A percentile compares a stretch with the other conserved stretches of the same genome.
These are phyloP conservation scores for Gambusia holbrooki DNA, from an alignment of 2,113 vertebrate species.

Conservation along the genomic window DNA sequence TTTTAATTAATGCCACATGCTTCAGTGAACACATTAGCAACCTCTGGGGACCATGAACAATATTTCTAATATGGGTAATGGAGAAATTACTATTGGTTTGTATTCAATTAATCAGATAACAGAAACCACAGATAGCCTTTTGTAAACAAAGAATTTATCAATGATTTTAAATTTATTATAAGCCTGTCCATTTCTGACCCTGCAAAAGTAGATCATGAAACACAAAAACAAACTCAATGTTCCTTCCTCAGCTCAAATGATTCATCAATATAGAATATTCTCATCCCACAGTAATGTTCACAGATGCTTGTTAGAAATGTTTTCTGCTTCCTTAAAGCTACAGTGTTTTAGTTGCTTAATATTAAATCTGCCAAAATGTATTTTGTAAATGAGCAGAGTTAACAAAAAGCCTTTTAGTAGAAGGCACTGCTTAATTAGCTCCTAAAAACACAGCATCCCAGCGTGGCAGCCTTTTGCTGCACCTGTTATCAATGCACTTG, in stretches of 20 bases:
- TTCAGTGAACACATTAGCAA: constrained; percentile 25
- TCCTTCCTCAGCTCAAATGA: not conserved
- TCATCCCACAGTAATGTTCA: constrained; percentile 6
- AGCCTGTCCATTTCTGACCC: constrained; percentile 32
- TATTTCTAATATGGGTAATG: constrained; percentile 38
- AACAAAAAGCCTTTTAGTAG: constrained; percentile 64
- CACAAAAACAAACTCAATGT: constrained; percentile 14
- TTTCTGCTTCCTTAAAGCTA: constrained; percentile 15
- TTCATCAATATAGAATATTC: not conserved
- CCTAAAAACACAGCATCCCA: constrained; percentile 42
- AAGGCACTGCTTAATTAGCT: constrained; percentile 52
- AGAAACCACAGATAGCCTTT: constrained; percentile 32
- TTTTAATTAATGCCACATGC: constrained; percentile 53
- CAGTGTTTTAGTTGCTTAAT: constrained; percentile 21
- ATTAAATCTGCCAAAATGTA: constrained; percentile 28
- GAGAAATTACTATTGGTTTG: constrained; percentile 33
- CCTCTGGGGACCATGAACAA: constrained; percentile 38
- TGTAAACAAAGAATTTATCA: constrained; percentile 53
- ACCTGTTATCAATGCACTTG: constrained; percentile 13
- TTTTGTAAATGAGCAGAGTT: constrained; percentile 23
- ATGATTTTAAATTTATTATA: constrained; percentile 46
- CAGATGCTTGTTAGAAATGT: constrained; percentile 17
- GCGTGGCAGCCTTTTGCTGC: constrained; percentile 27
- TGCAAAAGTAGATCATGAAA: constrained; percentile 1
- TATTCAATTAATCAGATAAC: constrained; percentile 57